phyloP scores from a whole-genome alignment of 2,888 invertebrate genomes.

The Trichogramma dendrolimi region DNA sequence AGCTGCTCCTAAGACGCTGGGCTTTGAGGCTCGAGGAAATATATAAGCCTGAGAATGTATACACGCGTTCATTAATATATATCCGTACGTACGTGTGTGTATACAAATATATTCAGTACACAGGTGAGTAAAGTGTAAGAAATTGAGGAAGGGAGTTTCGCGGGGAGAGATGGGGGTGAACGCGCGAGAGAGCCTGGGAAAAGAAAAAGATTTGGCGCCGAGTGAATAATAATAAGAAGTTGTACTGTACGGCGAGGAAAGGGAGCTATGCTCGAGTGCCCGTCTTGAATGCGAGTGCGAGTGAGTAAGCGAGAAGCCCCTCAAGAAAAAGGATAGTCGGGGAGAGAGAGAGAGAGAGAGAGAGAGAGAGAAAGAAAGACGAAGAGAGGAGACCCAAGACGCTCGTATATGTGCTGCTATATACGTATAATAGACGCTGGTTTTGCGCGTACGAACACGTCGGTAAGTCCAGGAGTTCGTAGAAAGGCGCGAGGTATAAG shows the following conservation, averaged over 20 bases:
- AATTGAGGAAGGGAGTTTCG: neutral
- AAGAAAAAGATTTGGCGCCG: slow-evolving; percentile 31
- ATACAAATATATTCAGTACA: too few species aligned
- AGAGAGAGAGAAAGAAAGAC: slow-evolving; percentile 7
- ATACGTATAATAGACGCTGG: neutral
- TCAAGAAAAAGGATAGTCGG: neutral
- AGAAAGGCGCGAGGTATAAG: slow-evolving; percentile 34
- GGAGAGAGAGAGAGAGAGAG: slow-evolving; percentile 1
- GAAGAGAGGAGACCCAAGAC: neutral
- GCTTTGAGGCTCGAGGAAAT: neutral
- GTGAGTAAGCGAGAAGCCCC: neutral
- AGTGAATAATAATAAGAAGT: slow-evolving; percentile 20
- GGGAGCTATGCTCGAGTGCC: too few species aligned
- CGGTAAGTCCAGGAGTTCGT: slow-evolving; percentile 42
- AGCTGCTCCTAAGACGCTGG: slow-evolving; percentile 16
- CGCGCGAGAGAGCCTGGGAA: slow-evolving; percentile 27
- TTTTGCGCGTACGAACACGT: slow-evolving; percentile 20
- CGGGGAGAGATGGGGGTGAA: neutral
- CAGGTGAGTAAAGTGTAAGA: too few species aligned
- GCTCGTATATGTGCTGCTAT: neutral
- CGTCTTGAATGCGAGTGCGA: neutral
- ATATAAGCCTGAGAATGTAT: too few species aligned
- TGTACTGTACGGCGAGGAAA: too few species aligned
- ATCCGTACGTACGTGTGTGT: neutral
- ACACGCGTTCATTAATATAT: too few species aligned